These are phyloP conservation scores for Oxyscelio sp. DNA, from an alignment of 2,888 invertebrate genomes.

Conservation along the genomic window DNA sequence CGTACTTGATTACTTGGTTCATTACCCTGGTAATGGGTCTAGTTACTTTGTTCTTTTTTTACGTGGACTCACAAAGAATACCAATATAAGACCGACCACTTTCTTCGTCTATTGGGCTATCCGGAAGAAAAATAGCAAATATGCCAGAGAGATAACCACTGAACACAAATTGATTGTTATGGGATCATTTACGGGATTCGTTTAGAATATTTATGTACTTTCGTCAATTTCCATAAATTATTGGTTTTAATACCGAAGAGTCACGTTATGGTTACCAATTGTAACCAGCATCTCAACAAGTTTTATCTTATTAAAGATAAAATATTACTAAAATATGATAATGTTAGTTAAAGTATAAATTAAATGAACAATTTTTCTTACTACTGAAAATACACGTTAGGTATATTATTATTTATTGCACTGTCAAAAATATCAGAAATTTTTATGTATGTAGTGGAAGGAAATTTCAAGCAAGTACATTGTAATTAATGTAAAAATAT, in stretches of 20 bases:
- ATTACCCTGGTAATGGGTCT: constrained; percentile 78
- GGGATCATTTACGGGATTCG: constrained; percentile 3
- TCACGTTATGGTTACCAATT: background rate
- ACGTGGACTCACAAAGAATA: constrained; percentile 44
- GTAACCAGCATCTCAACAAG: background rate
- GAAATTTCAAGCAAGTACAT: too few species aligned
- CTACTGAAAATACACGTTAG: too few species aligned
- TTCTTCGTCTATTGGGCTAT: constrained; percentile 42
- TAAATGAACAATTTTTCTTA: too few species aligned
- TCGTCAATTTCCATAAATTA: constrained; percentile 43
- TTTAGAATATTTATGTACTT: constrained; percentile 37
- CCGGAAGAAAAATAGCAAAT: constrained; percentile 42
- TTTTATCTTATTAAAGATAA: constrained; percentile 2
- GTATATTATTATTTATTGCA: too few species aligned
- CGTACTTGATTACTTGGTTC: constrained; percentile 75
- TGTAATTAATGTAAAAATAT: too few species aligned
- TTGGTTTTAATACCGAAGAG: constrained; percentile 4
- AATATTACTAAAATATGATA: constrained; percentile 2
- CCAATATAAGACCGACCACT: constrained; percentile 33
- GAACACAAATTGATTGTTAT: constrained; percentile 37
- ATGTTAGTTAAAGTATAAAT: too few species aligned
- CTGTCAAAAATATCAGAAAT: too few species aligned
- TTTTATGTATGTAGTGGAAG: too few species aligned
- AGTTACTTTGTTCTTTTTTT: constrained; percentile 68
- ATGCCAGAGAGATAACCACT: background rate